Base-by-base conservation (phyloP, 2,888 invertebrate genomes). In the Dolichomitus sp. region DNA sequence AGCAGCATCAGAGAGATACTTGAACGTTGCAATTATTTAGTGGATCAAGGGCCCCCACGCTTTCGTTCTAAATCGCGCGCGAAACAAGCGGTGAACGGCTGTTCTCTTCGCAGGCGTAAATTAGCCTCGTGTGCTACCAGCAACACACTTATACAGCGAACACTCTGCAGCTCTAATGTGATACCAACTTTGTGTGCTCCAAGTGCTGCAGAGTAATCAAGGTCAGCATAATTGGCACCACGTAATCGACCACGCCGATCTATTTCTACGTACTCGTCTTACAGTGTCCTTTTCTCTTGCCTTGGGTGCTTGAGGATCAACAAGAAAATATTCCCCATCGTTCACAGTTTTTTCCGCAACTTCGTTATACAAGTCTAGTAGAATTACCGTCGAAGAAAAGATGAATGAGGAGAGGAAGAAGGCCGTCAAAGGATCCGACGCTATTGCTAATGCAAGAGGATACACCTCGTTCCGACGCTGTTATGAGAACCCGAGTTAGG, bases 161-260 rank as follows among this genome's bases (percentile, higher is more conserved):
- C 30, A 6, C 30, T 59, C 12, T 17, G 27, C 12, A 42, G 7
- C 45, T 50, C 40, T 45, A 69, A 69, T 68, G 45, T 52, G 59
- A 57, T 17, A 30, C 54, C 52, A 19, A 52, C 45, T 45, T 77
- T 61, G 57, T 69, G 23, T 65, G 69, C 52, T 52, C 63, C 17
- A 63, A 30, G 48, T 23, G 57, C 54, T 27, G 70, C 54, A 14
- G 75, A 79, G 83, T 81, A 86, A 86, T 86, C 84, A 84, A 83
- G 85, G 76, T 68, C 79, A 83, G 65, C 63, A 81, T 84, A 86
- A 84, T 86, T 83, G 79, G 74, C 61, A 76, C 45, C 12, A 14
- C 30, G 30, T 33, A 72, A 81, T 76, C 72, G 72, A 37, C 72
- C 37, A 42, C 27, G 30, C 40, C 77, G 76, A 81, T 76, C 72